Evolutionary conservation across 2,797 vertebrate genomes (phyloP).

Genomic region (Spheniscus humboldti): DNA sequence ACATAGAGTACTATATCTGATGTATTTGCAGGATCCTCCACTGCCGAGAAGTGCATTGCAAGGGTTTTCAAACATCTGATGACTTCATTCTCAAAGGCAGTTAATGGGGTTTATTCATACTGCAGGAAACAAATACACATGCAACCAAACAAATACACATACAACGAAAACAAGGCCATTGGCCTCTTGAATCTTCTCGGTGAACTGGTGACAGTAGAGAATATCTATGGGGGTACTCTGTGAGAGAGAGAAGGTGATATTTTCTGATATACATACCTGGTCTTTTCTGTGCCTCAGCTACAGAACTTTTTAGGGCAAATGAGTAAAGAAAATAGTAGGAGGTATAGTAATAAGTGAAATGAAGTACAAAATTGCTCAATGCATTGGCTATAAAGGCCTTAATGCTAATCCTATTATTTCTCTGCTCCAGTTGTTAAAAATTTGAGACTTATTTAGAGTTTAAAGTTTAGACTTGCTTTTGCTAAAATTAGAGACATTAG

Average conservation of each 20-base stretch:
- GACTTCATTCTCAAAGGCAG: neutral
- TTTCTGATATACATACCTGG: neutral
- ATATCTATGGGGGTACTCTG: neutral
- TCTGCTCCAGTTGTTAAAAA: neutral
- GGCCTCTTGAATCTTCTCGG: neutral
- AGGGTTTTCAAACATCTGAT: neutral
- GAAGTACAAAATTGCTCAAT: conserved; percentile 34
- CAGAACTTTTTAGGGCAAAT: neutral
- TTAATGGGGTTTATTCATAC: neutral
- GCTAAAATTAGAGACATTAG: neutral
- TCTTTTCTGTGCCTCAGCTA: neutral
- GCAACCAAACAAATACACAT: neutral
- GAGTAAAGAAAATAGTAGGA: neutral
- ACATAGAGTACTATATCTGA: neutral
- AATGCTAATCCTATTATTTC: conserved; percentile 34
- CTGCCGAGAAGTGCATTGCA: neutral
- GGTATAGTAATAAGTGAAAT: conserved; percentile 10
- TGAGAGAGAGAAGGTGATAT: neutral
- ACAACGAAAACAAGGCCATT: neutral
- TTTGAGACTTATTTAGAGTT: conserved; percentile 8
- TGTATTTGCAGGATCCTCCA: neutral
- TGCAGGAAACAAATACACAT: neutral
- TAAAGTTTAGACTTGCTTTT: neutral
- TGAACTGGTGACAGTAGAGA: neutral
- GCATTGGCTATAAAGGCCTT: neutral